Evolutionary conservation across 2,113 vertebrate genomes (phyloP), one percentile per base, ranked within the genome.

Genomic region (Cinclus cinclus): DNA sequence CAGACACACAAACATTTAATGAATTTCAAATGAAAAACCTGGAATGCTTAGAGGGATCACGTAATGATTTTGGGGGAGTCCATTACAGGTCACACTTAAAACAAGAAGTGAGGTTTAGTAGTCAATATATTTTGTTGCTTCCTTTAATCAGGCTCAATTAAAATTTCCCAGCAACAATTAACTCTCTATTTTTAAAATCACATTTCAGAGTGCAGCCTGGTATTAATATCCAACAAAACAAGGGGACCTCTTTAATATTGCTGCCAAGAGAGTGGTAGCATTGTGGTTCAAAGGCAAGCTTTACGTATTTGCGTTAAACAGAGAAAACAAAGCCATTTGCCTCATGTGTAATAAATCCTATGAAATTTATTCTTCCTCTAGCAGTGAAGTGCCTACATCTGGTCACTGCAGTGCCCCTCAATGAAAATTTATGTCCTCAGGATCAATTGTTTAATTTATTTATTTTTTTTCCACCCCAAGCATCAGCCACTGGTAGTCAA

Each of bases 1-100:
- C 92, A 97, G 97, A 96, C 93, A 87, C 96, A 97, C 97, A 98
- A 98, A 96, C 94, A 94, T 97, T 94, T 97, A 96, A 97, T 97
- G 90, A 94, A 97, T 96, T 98, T 97, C 95, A 94, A 97, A 97
- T 95, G 56, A 97, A 94, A 94, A 96, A 58, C 46, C 49, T 92
- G 90, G 88, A 94, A 90, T 96, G 92, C 69, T 96, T 89, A 91
- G 69, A 94, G 62, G 70, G 47, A 71, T 78, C 84, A 78, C 0
- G 14, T 95, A 89, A 87, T 83, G 84, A 90, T 94, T 82, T 90
- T 74, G 35, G 55, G 62, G 33, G 73, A 94, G 87, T 94, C 87
- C 69, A 63, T 83, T 92, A 53, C 68, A 77, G 84, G 63, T 95
- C 87, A 94, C 65, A 92, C 92, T 94, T 97, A 92, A 97, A 98